Conservation (phyloP, 2,113 vertebrate species). For the Pogona vitticeps region DNA sequence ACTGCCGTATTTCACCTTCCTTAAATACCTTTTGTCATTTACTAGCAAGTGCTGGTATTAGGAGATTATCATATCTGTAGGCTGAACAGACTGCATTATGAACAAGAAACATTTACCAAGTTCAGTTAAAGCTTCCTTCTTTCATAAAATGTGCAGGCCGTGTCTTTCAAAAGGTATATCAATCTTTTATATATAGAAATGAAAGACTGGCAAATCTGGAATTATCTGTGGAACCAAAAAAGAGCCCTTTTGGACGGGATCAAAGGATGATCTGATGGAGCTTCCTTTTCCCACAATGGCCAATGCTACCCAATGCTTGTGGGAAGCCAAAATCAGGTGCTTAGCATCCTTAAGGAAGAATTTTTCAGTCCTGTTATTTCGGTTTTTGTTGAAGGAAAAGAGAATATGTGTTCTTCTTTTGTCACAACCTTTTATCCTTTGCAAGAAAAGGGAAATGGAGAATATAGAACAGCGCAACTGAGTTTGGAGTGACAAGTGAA, state of each 20-base stretch:
- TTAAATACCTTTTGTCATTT: neutral
- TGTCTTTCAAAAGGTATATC: slow-evolving; percentile 2
- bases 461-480: neutral
- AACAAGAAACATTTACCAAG: slow-evolving; percentile 35
- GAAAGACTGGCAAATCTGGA: neutral
- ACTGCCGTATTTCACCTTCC: neutral
- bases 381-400: neutral
- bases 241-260: too few species aligned
- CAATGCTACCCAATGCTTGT: too few species aligned
- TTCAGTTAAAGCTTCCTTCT: slow-evolving; percentile 8
- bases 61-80: slow-evolving; percentile 16
- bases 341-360: too few species aligned
- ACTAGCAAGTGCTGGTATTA: neutral
- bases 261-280: too few species aligned
- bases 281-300: too few species aligned
- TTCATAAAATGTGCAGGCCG: slow-evolving; percentile 22
- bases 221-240: neutral
- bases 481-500: neutral
- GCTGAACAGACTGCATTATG: neutral
- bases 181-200: neutral
- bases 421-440: neutral
- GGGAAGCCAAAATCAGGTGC: too few species aligned
- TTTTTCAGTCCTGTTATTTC: too few species aligned
- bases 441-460: neutral
- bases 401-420: neutral